phyloP scores from a whole-genome alignment of 2,797 vertebrate genomes.

The Galagoides demidoff region DNA sequence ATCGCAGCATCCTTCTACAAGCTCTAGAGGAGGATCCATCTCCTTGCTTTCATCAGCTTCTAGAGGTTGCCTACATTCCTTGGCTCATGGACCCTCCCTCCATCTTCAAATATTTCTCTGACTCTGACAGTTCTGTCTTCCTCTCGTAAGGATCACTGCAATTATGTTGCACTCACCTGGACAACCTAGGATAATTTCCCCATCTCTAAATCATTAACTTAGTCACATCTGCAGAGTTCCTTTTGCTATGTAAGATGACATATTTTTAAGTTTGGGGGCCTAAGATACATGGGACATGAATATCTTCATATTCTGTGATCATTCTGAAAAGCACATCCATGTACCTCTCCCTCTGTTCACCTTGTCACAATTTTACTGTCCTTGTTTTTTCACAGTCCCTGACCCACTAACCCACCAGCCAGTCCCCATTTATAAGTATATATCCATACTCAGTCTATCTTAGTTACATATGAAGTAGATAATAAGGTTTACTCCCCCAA shows the following conservation, averaged over 20 bases:
- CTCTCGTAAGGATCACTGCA: background rate
- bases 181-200: background rate
- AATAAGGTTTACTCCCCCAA: background rate
- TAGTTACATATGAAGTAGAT: background rate
- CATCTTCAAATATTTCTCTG: background rate
- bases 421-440: background rate
- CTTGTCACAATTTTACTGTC: background rate
- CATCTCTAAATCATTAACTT: background rate
- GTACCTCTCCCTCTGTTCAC: background rate
- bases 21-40: background rate
- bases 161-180: background rate
- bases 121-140: background rate
- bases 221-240: background rate
- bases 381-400: background rate
- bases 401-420: background rate
- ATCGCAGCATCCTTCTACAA: background rate
- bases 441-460: background rate
- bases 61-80: background rate
- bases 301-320: background rate
- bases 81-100: background rate
- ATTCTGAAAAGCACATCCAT: background rate
- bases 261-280: background rate
- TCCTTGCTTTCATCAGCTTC: background rate
- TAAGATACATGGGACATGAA: background rate
- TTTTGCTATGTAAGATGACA: background rate